Evolutionary conservation across 2,888 invertebrate genomes (phyloP).

Genomic region (Pasiphila rectangulata): DNA sequence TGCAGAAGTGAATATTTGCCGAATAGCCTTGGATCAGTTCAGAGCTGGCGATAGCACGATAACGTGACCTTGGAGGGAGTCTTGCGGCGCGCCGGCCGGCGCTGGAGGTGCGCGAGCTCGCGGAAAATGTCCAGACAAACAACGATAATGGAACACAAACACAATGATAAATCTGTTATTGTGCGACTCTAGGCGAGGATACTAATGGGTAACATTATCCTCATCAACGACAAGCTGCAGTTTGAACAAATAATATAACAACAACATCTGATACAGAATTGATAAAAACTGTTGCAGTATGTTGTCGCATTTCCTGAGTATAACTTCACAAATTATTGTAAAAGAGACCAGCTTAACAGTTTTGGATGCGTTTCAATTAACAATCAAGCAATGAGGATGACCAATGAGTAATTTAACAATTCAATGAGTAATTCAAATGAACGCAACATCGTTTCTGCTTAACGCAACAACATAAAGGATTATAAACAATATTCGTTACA

Average conservation of each 20-base stretch:
- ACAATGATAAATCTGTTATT: conserved; percentile 52
- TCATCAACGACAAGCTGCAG: conserved; percentile 6
- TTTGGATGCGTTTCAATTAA: conserved; percentile 73
- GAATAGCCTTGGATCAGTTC: conserved; percentile 62
- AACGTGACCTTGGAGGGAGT: conserved; percentile 76
- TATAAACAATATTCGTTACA: conserved; percentile 18
- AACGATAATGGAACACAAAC: conserved; percentile 61
- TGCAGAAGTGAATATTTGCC: conserved; percentile 43
- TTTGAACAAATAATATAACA: background rate
- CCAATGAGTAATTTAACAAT: conserved; percentile 70
- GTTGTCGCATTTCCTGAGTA: conserved; percentile 10
- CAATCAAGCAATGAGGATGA: conserved; percentile 58
- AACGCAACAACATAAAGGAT: conserved; percentile 42
- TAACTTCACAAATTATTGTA: conserved; percentile 12
- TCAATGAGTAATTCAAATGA: conserved; percentile 71
- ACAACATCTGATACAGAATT: background rate
- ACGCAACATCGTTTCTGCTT: conserved; percentile 54
- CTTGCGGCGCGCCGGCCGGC: conserved; percentile 74
- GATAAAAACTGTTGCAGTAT: conserved; percentile 2
- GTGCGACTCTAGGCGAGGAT: conserved; percentile 38
- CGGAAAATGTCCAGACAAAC: conserved; percentile 74
- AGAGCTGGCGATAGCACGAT: conserved; percentile 76
- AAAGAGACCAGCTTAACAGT: conserved; percentile 43
- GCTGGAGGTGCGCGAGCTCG: conserved; percentile 62
- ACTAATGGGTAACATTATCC: conserved; percentile 30